Evolutionary conservation across 2,888 invertebrate species (phyloP).

Genomic region (Lepeophtheirus nordmannii): DNA sequence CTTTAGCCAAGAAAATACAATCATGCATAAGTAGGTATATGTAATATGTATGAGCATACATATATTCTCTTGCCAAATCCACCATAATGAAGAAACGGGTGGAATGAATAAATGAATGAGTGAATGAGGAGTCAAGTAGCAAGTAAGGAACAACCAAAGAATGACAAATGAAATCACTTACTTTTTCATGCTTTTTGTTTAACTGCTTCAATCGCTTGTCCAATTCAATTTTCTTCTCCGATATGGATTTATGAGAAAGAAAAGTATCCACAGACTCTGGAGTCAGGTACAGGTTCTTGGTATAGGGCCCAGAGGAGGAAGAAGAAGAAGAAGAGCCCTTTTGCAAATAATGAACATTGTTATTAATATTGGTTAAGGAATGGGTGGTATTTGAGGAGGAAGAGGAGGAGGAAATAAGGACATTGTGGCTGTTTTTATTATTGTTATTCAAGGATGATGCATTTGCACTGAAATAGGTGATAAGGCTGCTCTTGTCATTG

Average conservation of each 20-base stretch:
- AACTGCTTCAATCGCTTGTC: conserved; percentile 72
- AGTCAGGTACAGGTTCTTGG: not conserved
- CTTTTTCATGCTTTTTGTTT: conserved; percentile 40
- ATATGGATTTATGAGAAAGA: conserved; percentile 50
- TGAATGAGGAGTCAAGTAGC: no score
- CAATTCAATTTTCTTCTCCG: conserved; percentile 63
- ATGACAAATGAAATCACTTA: conserved; percentile 27
- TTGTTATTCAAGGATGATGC: no score
- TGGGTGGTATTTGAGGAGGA: not conserved
- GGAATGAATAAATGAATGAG: no score
- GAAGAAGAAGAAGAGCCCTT: no score
- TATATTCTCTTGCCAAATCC: no score
- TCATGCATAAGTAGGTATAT: no score
- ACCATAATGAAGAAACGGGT: no score
- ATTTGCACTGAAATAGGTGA: not conserved
- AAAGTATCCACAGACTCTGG: not conserved
- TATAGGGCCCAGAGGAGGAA: not conserved
- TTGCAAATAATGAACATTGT: not conserved
- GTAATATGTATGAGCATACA: no score
- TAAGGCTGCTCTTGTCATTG: not conserved
- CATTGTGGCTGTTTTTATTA: no score
- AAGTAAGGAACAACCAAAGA: no score
- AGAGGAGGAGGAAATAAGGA: no score
- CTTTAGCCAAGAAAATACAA: no score
- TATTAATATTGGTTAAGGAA: not conserved